Percentiles rank a stretch among this genome's conserved stretches.
These are phyloP conservation scores for Acanthosepion lycidas DNA, from an alignment of 2,888 invertebrate genomes.

Conservation along the genomic window DNA sequence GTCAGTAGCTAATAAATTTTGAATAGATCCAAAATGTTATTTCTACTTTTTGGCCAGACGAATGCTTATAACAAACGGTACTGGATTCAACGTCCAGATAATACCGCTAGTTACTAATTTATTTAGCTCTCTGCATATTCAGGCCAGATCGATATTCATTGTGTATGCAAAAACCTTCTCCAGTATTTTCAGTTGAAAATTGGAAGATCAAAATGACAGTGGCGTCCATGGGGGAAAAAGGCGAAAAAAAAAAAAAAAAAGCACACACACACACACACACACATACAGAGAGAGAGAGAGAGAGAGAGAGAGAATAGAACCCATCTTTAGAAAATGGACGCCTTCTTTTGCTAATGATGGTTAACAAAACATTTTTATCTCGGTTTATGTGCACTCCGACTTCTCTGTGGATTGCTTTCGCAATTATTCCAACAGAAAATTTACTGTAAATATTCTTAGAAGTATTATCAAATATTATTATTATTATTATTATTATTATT, in stretches of 20 bases:
- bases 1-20: neutral
- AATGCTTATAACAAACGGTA: neutral
- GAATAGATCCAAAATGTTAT: slow-evolving; percentile 13
- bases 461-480: too few species aligned
- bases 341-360: neutral
- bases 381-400: too few species aligned
- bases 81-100: neutral
- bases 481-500: too few species aligned
- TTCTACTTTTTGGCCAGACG: neutral
- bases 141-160: neutral
- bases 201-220: neutral
- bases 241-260: too few species aligned
- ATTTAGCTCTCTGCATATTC: neutral
- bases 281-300: too few species aligned
- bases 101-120: neutral
- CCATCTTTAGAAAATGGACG: neutral
- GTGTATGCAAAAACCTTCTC: neutral
- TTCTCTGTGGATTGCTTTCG: too few species aligned
- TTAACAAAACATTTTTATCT: neutral
- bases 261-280: neutral
- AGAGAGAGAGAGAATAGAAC: too few species aligned
- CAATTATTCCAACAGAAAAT: too few species aligned
- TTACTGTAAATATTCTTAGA: too few species aligned
- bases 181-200: neutral
- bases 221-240: neutral